Percentiles rank a stretch among this genome's conserved stretches.
Conservation (phyloP, 2,888 invertebrate species). For the Pyrgus malvae region DNA sequence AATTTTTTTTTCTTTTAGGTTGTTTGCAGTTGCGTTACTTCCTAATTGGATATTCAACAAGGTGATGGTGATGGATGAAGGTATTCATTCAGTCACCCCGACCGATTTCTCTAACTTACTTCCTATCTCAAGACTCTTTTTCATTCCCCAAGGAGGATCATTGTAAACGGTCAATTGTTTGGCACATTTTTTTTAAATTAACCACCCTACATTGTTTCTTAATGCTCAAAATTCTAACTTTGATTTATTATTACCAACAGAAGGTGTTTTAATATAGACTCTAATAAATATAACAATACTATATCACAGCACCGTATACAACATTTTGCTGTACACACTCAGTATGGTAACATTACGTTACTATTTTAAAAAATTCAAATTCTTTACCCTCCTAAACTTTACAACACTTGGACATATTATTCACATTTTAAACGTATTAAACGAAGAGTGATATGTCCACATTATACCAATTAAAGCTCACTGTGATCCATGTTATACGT, state of each 20-base stretch:
- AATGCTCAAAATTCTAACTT: constrained; percentile 14
- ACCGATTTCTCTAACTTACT: neutral
- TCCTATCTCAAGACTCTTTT: neutral
- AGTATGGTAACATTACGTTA: constrained; percentile 51
- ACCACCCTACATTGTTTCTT: constrained; percentile 1
- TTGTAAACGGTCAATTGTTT: constrained; percentile 22
- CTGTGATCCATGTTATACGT: constrained; percentile 43
- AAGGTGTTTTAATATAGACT: constrained; percentile 45
- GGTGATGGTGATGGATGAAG: no score
- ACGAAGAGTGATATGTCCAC: constrained; percentile 60
- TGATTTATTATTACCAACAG: constrained; percentile 32
- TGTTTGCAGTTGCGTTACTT: no score
- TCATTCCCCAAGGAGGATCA: neutral
- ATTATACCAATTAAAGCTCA: constrained; percentile 66
- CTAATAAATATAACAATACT: constrained; percentile 59
- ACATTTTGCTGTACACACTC: constrained; percentile 52
- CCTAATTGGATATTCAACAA: no score
- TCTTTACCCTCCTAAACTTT: constrained; percentile 37
- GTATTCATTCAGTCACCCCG: no score
- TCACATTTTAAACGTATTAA: constrained; percentile 38
- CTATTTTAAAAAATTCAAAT: constrained; percentile 41
- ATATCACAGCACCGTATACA: constrained; percentile 68
- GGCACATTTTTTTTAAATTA: constrained; percentile 27
- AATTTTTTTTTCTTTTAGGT: no score
- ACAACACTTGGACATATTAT: constrained; percentile 52